Percentiles rank a stretch among this genome's conserved stretches.
Evolutionary conservation across 2,888 invertebrate species (phyloP).

Genomic region (Drosophila greeni): DNA sequence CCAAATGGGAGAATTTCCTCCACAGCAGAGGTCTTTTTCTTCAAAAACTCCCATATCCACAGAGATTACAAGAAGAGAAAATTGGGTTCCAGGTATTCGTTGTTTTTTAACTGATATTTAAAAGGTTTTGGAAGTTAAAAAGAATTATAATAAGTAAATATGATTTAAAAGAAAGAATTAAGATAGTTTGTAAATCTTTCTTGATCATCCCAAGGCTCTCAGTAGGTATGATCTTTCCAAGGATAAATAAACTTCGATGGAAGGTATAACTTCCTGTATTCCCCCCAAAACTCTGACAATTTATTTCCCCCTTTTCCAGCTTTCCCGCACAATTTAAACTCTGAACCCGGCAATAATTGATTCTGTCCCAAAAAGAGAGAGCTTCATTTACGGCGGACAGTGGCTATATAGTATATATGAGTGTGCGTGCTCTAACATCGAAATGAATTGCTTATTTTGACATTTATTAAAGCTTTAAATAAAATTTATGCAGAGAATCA

Average conservation of each 20-base stretch:
- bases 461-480: conserved; percentile 75
- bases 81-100: not conserved
- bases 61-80: not conserved
- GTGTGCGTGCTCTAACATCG: conserved; percentile 67
- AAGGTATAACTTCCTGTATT: conserved; percentile 11
- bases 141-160: not conserved
- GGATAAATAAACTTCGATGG: not conserved
- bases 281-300: conserved; percentile 13
- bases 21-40: not conserved
- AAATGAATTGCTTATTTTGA: conserved; percentile 75
- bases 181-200: not conserved
- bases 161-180: too few species aligned
- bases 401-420: conserved; percentile 29
- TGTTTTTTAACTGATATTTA: not conserved
- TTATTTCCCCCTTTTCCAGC: conserved; percentile 40
- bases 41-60: too few species aligned
- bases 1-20: not conserved
- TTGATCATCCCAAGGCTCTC: not conserved
- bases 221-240: not conserved
- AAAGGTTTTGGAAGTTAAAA: not conserved
- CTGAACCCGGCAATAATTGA: conserved; percentile 72
- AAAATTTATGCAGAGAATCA: conserved; percentile 74
- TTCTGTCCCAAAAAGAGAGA: conserved; percentile 60
- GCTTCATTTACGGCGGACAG: conserved; percentile 55
- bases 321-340: conserved; percentile 64